Percentiles rank a stretch among this genome's conserved stretches.
Evolutionary conservation across 64 coral and sea anemone species (phyloP).

Genomic region (Pachyseris speciosa): DNA sequence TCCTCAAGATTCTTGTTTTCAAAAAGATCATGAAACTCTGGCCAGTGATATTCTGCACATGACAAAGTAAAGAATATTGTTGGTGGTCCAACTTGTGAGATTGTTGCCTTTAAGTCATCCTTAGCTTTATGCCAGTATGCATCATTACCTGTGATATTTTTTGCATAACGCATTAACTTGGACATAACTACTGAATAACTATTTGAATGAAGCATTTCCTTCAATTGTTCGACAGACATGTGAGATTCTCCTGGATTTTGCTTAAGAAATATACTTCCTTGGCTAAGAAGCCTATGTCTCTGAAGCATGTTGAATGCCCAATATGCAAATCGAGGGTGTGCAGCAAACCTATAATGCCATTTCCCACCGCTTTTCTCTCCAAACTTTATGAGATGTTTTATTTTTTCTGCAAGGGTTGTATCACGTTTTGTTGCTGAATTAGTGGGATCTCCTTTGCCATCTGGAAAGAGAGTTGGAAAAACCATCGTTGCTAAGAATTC

Average conservation of each 20-base stretch:
- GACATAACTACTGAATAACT: neutral
- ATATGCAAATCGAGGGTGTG: too few relatives aligned
- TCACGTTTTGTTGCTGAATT: too few relatives aligned
- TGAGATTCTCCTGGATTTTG: too few relatives aligned
- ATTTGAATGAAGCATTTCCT: slow-evolving; percentile 24
- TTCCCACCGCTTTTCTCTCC: too few relatives aligned
- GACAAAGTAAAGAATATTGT: slow-evolving; percentile 52
- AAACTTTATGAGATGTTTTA: slow-evolving; percentile 1
- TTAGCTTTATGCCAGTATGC: slow-evolving; percentile 39
- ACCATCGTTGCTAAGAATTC: too few relatives aligned
- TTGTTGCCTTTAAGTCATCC: slow-evolving; percentile 32
- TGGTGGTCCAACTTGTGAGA: slow-evolving; percentile 9
- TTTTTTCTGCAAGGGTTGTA: slow-evolving; percentile 5
- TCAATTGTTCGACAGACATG: slow-evolving; percentile 21
- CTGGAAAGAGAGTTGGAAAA: too few relatives aligned
- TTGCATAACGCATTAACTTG: slow-evolving; percentile 6
- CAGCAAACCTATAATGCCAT: too few relatives aligned
- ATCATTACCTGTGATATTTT: slow-evolving; percentile 23
- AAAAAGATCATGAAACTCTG: slow-evolving; percentile 44
- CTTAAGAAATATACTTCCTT: too few relatives aligned
- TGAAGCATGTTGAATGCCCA: too few relatives aligned
- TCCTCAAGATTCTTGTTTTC: neutral
- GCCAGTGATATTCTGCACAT: slow-evolving; percentile 31
- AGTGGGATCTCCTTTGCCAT: too few relatives aligned
- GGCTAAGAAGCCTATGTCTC: too few relatives aligned